Conservation (phyloP, 2,113 vertebrate genomes). For the Athene noctua region DNA sequence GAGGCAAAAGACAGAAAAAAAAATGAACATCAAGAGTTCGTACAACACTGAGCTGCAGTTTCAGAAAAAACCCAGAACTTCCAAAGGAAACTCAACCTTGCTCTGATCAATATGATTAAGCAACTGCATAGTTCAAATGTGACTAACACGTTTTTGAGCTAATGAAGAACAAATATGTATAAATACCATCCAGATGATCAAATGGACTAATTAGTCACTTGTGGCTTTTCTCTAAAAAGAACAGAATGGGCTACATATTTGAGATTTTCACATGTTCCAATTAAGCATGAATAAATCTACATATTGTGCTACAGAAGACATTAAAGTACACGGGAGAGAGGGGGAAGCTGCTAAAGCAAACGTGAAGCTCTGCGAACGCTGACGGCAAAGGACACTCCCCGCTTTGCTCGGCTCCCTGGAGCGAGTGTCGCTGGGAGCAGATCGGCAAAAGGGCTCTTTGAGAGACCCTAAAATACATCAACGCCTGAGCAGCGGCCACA, state of each 20-base stretch:
- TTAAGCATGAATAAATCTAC: constrained; percentile 51
- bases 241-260: constrained; percentile 60
- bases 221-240: constrained; percentile 62
- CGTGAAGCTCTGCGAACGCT: fast-evolving
- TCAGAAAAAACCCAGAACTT: background rate
- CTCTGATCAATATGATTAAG: constrained; percentile 64
- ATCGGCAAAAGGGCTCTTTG: background rate
- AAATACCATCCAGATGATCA: constrained; percentile 73
- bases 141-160: constrained; percentile 64
- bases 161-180: constrained; percentile 76
- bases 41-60: background rate
- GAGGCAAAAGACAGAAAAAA: background rate
- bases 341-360: background rate
- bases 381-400: background rate
- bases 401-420: background rate
- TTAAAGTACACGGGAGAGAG: background rate
- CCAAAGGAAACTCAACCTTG: constrained; percentile 11
- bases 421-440: fast-evolving
- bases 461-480: fast-evolving
- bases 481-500: fast-evolving
- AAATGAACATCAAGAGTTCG: background rate
- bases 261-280: constrained; percentile 50
- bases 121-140: constrained; percentile 59
- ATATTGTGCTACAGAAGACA: background rate
- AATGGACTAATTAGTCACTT: constrained; percentile 77